Base-by-base conservation (phyloP, 2,888 invertebrate species). In the Tetrapedia diversipes region DNA sequence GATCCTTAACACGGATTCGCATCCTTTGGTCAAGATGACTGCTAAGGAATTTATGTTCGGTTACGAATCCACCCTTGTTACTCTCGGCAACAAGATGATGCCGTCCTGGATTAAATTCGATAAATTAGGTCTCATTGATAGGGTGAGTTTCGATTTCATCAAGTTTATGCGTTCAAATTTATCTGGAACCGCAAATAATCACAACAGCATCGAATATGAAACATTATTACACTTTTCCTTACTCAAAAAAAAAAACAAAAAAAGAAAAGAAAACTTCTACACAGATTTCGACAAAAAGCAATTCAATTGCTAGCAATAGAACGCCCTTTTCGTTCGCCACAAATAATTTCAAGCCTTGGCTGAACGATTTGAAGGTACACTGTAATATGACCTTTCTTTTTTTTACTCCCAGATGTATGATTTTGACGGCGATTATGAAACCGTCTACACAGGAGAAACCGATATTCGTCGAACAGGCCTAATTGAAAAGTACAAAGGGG, bases 41-140 rank as follows among this genome's bases (percentile, higher is more conserved):
- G 97, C 97, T 0, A 94, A 92, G 77, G 97, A 97, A 90, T 97
- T 97, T 91, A 96, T 98, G 96, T 97, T 97, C 92, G 97, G 97
- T 0, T 97, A 96, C 92, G 92, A 95, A 82, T 96, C 96, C n/a
- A 93, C 96, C 3, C 92, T 98, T 70, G 95, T 98, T 92, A 95
- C 96, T 1, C 90, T 98, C 65, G 97, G 97, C 0, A 96, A 97
- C 90, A 95, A 95, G 22, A 94, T 97, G 84, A 92, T 97, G 92
- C 96, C 97, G 0, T 94, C 95, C 14, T 97, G 97, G 96, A 96
- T 97, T 67, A 95, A 94, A 70, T 97, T 97, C 89, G 96, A 97
- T 85, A 97, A 96, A 87, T 94, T 98, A 14, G 98, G 98, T 0
- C 94, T 98, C 1, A 97, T 98, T 83, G 97, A 97, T 92, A 93